phyloP scores from a whole-genome alignment of 2,113 vertebrate genomes.

The Strix aluco region DNA sequence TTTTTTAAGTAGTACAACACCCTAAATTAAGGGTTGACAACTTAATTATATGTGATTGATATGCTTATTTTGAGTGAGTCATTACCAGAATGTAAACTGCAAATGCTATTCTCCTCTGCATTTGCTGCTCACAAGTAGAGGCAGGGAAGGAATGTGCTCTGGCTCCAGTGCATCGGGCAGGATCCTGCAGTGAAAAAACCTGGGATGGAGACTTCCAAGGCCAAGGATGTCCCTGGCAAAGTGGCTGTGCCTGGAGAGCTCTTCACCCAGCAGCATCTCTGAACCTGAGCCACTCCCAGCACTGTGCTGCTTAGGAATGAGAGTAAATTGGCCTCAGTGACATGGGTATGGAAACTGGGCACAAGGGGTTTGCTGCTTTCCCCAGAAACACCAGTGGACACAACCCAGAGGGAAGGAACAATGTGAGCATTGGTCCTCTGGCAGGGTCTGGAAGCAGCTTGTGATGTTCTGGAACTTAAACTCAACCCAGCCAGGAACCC shows the following conservation, averaged over 20 bases:
- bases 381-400: rapidly evolving
- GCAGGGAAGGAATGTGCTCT: neutral
- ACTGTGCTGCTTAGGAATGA: rapidly evolving
- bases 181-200: neutral
- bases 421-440: rapidly evolving
- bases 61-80: constrained; percentile 53
- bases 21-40: constrained; percentile 68
- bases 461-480: neutral
- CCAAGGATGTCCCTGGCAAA: rapidly evolving
- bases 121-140: neutral
- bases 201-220: rapidly evolving
- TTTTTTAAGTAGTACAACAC: constrained; percentile 24
- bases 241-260: rapidly evolving
- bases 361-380: rapidly evolving
- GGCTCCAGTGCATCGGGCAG: neutral
- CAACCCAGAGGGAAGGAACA: neutral
- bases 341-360: rapidly evolving
- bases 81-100: constrained; percentile 31
- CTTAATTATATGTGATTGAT: constrained; percentile 73
- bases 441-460: neutral
- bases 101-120: neutral
- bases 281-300: rapidly evolving
- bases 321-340: rapidly evolving
- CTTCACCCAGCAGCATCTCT: too few relatives aligned
- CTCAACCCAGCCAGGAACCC: too few relatives aligned